Evolutionary conservation across 2,113 vertebrate genomes (phyloP), one percentile per base, ranked within the genome.

Genomic region (Rissa tridactyla): DNA sequence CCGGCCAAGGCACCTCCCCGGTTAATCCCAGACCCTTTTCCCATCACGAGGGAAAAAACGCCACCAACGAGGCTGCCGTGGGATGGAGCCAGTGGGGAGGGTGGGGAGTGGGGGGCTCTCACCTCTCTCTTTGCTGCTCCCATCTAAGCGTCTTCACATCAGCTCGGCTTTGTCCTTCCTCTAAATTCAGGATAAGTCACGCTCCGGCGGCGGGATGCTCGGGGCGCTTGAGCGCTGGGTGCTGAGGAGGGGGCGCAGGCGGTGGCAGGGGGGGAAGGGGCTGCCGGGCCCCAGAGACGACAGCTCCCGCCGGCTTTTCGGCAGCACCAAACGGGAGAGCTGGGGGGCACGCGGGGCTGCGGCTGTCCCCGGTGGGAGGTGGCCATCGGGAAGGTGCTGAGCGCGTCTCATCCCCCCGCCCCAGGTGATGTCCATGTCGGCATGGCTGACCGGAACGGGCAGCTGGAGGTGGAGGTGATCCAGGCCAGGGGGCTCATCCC

Each of bases 381-480:
- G 66, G 21, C 79, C 19, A 3, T 3, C 4, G 65, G 17, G 40
- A 11, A 5, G 15, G 22, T 11, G 36, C 83, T 87, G 65, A 77
- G 10, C 15, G 1, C 3, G 0, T 57, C 88, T 61, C 11, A 5
- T 60, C 82, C 75, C 73, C 54, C 46, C n/a, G 9, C 12, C 52
- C 54, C 60, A 99, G 99, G 99, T 7, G 99, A 99, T 2, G 98
- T 99, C 78, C 98, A 99, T 58, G 95, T 99, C 4, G 98, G 98
- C 27, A 98, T 99, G 98, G 95, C 99, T 38, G 99, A 99, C 90
- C 97, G 99, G 82, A 99, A 98, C 13, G 99, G 99, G 55, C 99
- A 99, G 97, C 98, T 99, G 91, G 99, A 99, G 96, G 99, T 99
- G 92, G 99, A 99, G 93, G 98, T 99, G 96, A 99, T 99, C 88